A percentile compares a stretch with the other conserved stretches of the same genome.
These are phyloP conservation scores for Danionella dracula DNA, from an alignment of 2,797 vertebrate genomes.

Conservation along the genomic window DNA sequence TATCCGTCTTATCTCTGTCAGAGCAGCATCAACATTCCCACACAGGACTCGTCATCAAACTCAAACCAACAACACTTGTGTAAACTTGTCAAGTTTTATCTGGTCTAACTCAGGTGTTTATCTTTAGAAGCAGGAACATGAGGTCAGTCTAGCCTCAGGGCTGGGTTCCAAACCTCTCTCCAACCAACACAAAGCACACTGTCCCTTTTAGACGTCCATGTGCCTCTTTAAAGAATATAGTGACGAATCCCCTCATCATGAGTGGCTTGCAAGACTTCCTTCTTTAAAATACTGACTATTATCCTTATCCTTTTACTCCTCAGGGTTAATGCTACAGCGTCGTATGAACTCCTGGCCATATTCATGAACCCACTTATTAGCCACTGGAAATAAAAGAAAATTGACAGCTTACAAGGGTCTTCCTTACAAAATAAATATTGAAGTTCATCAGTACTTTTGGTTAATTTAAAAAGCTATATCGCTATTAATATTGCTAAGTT, in stretches of 20 bases:
- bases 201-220: not conserved
- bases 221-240: not conserved
- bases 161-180: not conserved
- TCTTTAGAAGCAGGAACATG: not conserved
- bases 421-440: no score
- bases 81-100: not conserved
- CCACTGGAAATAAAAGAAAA: slow-evolving; percentile 70
- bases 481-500: no score
- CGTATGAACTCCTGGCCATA: slow-evolving; percentile 87
- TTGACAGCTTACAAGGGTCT: not conserved
- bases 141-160: not conserved
- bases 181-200: not conserved
- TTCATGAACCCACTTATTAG: slow-evolving; percentile 94
- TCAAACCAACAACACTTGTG: not conserved
- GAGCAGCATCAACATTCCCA: not conserved
- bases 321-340: slow-evolving; percentile 71
- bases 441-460: no score
- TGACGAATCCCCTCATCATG: not conserved
- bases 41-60: no score
- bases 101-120: not conserved
- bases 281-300: slow-evolving; percentile 53
- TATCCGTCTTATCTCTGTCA: not conserved
- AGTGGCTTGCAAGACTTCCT: slow-evolving; percentile 32
- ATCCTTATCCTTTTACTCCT: slow-evolving; percentile 67
- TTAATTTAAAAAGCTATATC: no score